phyloP scores from a whole-genome alignment of 2,888 invertebrate species.

The Callimorpha dominula region DNA sequence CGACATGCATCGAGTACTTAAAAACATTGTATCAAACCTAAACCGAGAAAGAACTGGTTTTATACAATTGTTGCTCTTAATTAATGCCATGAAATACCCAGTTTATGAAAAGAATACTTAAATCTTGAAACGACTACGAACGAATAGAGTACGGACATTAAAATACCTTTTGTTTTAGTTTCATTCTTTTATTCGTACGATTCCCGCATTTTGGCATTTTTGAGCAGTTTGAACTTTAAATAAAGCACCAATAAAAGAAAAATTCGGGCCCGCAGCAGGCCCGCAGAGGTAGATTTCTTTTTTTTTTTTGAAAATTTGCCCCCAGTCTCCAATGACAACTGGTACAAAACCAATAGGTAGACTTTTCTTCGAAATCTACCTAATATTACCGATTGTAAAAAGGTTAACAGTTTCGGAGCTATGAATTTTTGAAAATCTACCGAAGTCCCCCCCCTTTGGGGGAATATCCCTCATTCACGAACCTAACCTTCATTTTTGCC shows the following conservation, averaged over 20 bases:
- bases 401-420: too few species aligned
- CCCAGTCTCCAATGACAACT: too few species aligned
- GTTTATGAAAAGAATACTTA: slow-evolving; percentile 12
- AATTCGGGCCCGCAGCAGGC: too few species aligned
- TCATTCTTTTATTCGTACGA: not conserved
- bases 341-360: too few species aligned
- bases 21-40: slow-evolving; percentile 29
- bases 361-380: too few species aligned
- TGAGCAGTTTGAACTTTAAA: not conserved
- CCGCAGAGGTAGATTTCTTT: too few species aligned
- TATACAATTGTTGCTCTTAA: slow-evolving; percentile 15
- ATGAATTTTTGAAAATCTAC: too few species aligned
- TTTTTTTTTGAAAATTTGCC: too few species aligned
- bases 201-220: not conserved
- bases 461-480: too few species aligned
- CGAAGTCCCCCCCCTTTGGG: too few species aligned
- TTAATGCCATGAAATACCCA: slow-evolving; percentile 10
- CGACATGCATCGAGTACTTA: slow-evolving; percentile 32
- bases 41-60: slow-evolving; percentile 38
- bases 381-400: too few species aligned
- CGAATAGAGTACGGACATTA: not conserved
- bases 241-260: not conserved
- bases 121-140: not conserved
- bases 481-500: too few species aligned
- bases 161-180: not conserved